Percentiles rank a stretch among this genome's conserved stretches.
Conservation (phyloP, 2,113 vertebrate species). For the Leptosomus discolor region DNA sequence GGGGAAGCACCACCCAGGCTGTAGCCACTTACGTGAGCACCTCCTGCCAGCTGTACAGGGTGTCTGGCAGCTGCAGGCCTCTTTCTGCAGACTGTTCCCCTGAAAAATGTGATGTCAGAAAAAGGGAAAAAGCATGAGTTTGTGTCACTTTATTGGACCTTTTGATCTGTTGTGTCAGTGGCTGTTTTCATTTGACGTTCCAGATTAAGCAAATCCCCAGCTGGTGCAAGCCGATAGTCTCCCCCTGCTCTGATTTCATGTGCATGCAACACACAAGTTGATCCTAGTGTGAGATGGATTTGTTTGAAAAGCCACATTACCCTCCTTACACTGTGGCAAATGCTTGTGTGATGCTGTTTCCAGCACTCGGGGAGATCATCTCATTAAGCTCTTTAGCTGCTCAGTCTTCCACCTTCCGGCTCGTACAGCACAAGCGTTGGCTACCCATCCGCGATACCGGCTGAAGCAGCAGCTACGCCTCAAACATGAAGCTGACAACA, state of each 20-base stretch:
- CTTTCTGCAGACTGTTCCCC: background rate
- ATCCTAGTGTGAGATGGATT: background rate
- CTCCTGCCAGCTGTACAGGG: background rate
- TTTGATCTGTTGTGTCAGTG: background rate
- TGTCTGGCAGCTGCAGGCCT: background rate
- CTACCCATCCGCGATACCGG: accelerated
- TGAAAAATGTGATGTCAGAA: background rate
- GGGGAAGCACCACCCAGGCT: background rate
- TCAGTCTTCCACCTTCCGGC: background rate
- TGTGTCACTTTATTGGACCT: background rate
- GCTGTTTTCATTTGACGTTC: background rate
- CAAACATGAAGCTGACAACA: accelerated
- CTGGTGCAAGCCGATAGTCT: background rate
- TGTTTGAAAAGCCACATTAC: background rate
- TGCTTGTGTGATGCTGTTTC: background rate
- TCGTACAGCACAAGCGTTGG: background rate
- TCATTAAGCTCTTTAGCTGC: background rate
- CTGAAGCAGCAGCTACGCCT: background rate
- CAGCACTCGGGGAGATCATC: background rate
- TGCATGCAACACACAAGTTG: background rate
- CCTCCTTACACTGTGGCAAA: background rate
- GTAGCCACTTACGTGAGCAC: accelerated
- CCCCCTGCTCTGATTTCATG: background rate
- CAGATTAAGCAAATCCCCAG: background rate
- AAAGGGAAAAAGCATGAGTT: background rate